phyloP scores from a whole-genome alignment of 1,140 invertebrate species.

The Holcopasites calliopsidis region DNA sequence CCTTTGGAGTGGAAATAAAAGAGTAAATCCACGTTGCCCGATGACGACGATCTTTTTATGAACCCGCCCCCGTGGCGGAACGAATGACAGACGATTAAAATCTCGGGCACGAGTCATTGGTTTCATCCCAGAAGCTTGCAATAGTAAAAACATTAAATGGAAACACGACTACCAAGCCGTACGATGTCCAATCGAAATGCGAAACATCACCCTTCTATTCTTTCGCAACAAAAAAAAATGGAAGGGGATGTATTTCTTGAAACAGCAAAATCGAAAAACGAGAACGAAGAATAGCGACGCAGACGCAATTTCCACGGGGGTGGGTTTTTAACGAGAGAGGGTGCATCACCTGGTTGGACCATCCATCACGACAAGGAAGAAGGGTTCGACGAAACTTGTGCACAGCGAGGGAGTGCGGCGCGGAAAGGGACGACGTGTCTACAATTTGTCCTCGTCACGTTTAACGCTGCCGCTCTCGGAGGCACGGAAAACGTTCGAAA shows the following conservation, averaged over 20 bases:
- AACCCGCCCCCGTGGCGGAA: constrained; percentile 43
- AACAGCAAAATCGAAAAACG: no score
- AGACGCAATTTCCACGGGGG: constrained; percentile 21
- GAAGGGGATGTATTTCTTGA: background rate
- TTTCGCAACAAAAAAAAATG: background rate
- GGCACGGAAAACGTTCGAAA: constrained; percentile 40
- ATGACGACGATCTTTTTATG: constrained; percentile 53
- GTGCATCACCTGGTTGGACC: constrained; percentile 61
- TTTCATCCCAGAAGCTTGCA: background rate
- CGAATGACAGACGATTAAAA: constrained; percentile 55
- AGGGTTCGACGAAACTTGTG: background rate
- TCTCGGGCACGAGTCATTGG: constrained; percentile 45
- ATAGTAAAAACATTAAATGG: constrained; percentile 11
- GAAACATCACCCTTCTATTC: constrained; percentile 1
- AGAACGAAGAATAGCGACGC: background rate
- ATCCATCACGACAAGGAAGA: constrained; percentile 52
- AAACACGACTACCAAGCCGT: background rate
- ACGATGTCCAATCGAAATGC: background rate
- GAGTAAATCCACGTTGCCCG: background rate
- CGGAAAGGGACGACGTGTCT: constrained; percentile 35
- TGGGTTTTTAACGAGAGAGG: constrained; percentile 39
- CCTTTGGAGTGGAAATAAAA: background rate
- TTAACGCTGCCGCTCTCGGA: constrained; percentile 22
- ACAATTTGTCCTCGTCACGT: constrained; percentile 64
- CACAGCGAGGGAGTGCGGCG: constrained; percentile 17